Base-by-base conservation (phyloP, 1,140 invertebrate genomes). In the Caerostris darwini region DNA sequence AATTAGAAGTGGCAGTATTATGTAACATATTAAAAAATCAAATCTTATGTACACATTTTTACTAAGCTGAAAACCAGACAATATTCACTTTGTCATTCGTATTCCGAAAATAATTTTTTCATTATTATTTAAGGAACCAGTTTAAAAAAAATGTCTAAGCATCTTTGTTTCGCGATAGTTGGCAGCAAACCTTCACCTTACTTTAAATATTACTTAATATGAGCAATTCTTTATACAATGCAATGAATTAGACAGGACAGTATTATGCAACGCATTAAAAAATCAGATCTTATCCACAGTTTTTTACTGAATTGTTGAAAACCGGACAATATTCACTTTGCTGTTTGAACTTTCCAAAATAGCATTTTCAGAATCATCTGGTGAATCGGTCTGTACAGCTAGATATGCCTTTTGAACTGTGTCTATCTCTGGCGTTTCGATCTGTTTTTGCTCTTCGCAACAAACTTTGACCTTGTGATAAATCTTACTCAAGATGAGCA, bases 361-460 rank as follows among this genome's bases (percentile, higher is more conserved):
- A 59, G 57, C 58, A 81, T 14, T 82, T 59, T 91, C 50, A 6
- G 10, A 19, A 7, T 82, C 90, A 58, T 59, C 57, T 3, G 90
- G 71, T 0, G 90, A 34, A 59, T 91, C 59, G 14, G 71, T 81
- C 4, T 81, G 71, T 1, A 91, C 5, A 0, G 90, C 90, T 2
- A 81, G 50, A 59, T 91, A 91, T 6, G 77, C 77, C 17, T 91
- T 91, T 7, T 91, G 90, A 7, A 91, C 64, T 8, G 90, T 91
- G 14, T 91, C 90, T 6, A 91, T 82, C 71, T 91, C 90, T 6
- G 90, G 90, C 19, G 81, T 91, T 71, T 91, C 90, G 10, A 90
- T 69, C 7, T 61, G 14, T 5, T 82, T 34, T 5, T 91, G 56
- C n/a, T 61, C 59, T 7, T 82, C 81, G 7, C 59, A 83, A 14